Percentiles rank a stretch among this genome's conserved stretches.
These are phyloP conservation scores for Galeruca laticollis DNA, from an alignment of 2,888 invertebrate genomes.

Conservation along the genomic window DNA sequence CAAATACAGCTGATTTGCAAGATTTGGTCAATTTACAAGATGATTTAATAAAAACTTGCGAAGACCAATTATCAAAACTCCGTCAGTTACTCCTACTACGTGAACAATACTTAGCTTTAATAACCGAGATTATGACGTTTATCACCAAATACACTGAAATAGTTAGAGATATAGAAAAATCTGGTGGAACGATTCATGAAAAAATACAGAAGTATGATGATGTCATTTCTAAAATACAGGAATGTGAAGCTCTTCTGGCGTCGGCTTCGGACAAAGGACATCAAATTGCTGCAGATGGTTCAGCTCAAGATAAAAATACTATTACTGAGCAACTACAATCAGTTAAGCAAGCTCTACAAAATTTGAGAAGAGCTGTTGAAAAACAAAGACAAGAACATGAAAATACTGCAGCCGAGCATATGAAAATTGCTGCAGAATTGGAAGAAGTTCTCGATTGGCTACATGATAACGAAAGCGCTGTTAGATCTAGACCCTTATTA, in stretches of 20 bases:
- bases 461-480: conserved; percentile 83
- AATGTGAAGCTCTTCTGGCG: conserved; percentile 88
- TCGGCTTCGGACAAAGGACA: conserved; percentile 93
- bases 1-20: conserved; percentile 82
- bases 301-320: conserved; percentile 86
- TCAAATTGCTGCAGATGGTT: conserved; percentile 91
- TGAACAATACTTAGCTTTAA: conserved; percentile 88
- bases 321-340: conserved; percentile 90
- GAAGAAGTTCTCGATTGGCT: conserved; percentile 86
- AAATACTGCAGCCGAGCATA: conserved; percentile 87
- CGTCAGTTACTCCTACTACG: conserved; percentile 83
- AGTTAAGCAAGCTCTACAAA: conserved; percentile 85
- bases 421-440: conserved; percentile 85
- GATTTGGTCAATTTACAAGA: conserved; percentile 86
- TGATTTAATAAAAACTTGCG: conserved; percentile 85
- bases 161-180: conserved; percentile 86
- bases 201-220: conserved; percentile 91
- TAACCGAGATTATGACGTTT: conserved; percentile 89
- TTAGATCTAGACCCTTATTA: conserved; percentile 85
- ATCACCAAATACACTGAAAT: conserved; percentile 89
- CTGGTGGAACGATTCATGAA: conserved; percentile 84
- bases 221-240: conserved; percentile 87
- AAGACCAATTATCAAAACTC: conserved; percentile 86
- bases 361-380: conserved; percentile 84
- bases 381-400: conserved; percentile 90